Conservation (phyloP, 1,140 invertebrate species). For the Elysia chlorotica region DNA sequence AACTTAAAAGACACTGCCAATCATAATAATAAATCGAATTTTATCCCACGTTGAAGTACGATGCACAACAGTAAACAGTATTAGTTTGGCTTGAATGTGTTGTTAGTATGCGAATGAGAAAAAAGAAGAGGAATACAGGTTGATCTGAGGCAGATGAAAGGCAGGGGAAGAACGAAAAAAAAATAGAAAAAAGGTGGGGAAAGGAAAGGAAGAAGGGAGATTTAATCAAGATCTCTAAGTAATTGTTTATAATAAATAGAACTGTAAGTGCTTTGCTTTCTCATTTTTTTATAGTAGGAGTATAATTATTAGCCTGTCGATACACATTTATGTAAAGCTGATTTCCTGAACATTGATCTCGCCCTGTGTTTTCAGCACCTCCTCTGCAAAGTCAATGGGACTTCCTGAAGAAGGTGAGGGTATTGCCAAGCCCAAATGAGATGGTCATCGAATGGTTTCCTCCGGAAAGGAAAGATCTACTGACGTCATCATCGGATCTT, state of each 20-base stretch:
- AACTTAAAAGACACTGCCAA: too few relatives aligned
- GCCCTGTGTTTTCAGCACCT: background rate
- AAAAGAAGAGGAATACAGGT: too few relatives aligned
- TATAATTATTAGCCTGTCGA: background rate
- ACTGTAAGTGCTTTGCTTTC: background rate
- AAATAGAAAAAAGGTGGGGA: too few relatives aligned
- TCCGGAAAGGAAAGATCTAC: background rate
- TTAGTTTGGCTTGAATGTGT: too few relatives aligned
- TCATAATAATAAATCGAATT: too few relatives aligned
- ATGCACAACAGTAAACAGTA: too few relatives aligned
- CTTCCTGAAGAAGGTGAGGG: background rate
- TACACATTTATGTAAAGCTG: background rate
- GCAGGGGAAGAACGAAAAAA: too few relatives aligned
- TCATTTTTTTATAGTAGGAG: background rate
- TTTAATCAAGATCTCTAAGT: too few relatives aligned
- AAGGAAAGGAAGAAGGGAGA: too few relatives aligned
- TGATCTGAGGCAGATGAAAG: too few relatives aligned
- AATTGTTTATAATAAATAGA: background rate
- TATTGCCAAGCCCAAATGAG: background rate
- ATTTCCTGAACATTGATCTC: background rate
- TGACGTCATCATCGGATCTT: background rate
- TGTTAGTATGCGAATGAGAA: too few relatives aligned
- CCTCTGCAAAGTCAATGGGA: background rate
- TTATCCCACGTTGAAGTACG: too few relatives aligned
- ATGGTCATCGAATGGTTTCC: background rate